Evolutionary conservation across 1,140 invertebrate species (phyloP).

Genomic region (Cotesia vestalis): DNA sequence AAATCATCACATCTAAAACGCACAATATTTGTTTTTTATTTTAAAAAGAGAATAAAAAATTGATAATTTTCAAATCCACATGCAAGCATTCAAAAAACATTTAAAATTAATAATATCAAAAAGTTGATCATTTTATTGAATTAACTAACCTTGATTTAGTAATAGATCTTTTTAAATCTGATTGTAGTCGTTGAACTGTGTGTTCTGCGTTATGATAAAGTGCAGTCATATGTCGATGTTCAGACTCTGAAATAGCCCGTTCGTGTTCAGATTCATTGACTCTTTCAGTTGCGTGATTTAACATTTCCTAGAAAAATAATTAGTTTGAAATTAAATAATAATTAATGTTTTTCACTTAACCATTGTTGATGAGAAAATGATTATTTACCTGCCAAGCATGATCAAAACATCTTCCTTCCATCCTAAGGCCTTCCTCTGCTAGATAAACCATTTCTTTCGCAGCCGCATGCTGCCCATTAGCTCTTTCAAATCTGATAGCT

Average conservation of each 20-base stretch:
- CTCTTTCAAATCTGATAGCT: constrained; percentile 90
- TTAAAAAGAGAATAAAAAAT: constrained; percentile 37
- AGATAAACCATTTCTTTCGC: constrained; percentile 94
- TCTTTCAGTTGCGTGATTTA: constrained; percentile 93
- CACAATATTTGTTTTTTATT: neutral
- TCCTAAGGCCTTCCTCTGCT: constrained; percentile 86
- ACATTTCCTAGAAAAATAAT: constrained; percentile 76
- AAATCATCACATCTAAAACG: too few relatives aligned
- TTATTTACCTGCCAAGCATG: constrained; percentile 85
- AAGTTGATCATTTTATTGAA: constrained; percentile 32
- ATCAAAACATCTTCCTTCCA: constrained; percentile 73
- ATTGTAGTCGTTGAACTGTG: constrained; percentile 72
- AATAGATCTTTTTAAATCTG: constrained; percentile 76
- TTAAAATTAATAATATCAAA: constrained; percentile 36
- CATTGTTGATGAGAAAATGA: neutral
- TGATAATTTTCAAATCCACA: constrained; percentile 33
- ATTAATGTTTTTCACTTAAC: neutral
- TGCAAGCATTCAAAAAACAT: constrained; percentile 20
- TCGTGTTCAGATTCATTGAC: constrained; percentile 80
- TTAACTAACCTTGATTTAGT: constrained; percentile 71
- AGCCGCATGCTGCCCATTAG: constrained; percentile 90
- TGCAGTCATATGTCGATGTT: constrained; percentile 73
- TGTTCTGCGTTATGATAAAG: constrained; percentile 73
- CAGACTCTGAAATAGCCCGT: constrained; percentile 74
- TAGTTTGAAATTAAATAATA: too few relatives aligned